phyloP scores from a whole-genome alignment of 2,888 invertebrate genomes.

The Molanna angustata region DNA sequence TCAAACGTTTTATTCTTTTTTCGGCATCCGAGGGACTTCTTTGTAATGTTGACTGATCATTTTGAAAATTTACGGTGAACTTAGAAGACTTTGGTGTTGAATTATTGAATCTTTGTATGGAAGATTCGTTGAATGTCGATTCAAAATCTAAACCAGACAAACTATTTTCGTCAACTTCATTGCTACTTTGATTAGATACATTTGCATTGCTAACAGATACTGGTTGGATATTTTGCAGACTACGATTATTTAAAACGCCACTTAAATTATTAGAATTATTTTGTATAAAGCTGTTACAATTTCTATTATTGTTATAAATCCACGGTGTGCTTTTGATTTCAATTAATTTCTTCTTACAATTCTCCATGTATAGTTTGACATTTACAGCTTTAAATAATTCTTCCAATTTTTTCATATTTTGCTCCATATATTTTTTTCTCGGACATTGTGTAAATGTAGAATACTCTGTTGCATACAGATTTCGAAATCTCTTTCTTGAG shows the following conservation, averaged over 20 bases:
- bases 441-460: slow-evolving; percentile 62
- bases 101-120: neutral
- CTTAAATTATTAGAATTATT: too few species aligned
- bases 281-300: neutral
- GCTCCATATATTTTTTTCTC: slow-evolving; percentile 49
- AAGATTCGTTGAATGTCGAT: slow-evolving; percentile 41
- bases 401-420: slow-evolving; percentile 48
- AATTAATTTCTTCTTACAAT: slow-evolving; percentile 14
- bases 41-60: neutral
- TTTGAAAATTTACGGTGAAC: neutral
- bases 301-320: neutral
- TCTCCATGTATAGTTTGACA: slow-evolving; percentile 4
- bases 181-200: neutral
- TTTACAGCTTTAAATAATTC: slow-evolving; percentile 36
- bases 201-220: neutral
- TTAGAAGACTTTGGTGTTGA: neutral
- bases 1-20: slow-evolving; percentile 49
- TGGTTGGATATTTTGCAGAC: neutral
- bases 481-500: slow-evolving; percentile 51
- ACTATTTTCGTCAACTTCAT: slow-evolving; percentile 41
- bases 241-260: too few species aligned
- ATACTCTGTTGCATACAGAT: slow-evolving; percentile 61
- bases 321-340: slow-evolving; percentile 1
- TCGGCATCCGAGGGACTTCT: slow-evolving; percentile 33
- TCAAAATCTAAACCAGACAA: slow-evolving; percentile 50